Conservation (phyloP, 64 coral and sea anemone genomes). For the Astreopora myriophthalma region DNA sequence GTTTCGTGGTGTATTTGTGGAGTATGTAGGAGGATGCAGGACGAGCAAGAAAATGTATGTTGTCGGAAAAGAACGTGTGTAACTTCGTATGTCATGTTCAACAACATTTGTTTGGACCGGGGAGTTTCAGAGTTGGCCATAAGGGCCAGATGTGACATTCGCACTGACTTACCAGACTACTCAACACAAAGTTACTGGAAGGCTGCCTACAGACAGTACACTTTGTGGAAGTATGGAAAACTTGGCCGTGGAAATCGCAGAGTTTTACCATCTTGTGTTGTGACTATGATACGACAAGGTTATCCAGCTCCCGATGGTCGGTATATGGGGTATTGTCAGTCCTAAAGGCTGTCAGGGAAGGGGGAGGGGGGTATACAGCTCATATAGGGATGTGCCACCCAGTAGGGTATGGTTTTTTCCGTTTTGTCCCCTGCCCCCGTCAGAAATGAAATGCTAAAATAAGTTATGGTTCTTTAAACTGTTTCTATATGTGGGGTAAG, state of each 20-base stretch:
- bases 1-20: neutral
- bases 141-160: neutral
- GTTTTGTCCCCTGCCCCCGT: no score
- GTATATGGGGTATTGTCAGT: neutral
- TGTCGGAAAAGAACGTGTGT: neutral
- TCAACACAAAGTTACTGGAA: neutral
- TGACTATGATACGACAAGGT: no score
- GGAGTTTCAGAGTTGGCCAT: neutral
- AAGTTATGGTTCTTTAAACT: no score
- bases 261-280: no score
- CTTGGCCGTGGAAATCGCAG: no score
- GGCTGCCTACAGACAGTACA: conserved; percentile 2
- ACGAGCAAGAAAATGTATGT: neutral
- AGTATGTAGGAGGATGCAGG: neutral
- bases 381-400: no score
- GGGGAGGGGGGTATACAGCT: no score
- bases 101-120: neutral
- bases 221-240: conserved; percentile 21
- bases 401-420: no score
- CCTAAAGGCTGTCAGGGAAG: no score
- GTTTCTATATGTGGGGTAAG: no score
- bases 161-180: conserved; percentile 1
- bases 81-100: neutral
- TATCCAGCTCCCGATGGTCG: no score
- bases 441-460: no score